Evolutionary conservation across 2,888 invertebrate species (phyloP).

Genomic region (Chrysina gloriosa): DNA sequence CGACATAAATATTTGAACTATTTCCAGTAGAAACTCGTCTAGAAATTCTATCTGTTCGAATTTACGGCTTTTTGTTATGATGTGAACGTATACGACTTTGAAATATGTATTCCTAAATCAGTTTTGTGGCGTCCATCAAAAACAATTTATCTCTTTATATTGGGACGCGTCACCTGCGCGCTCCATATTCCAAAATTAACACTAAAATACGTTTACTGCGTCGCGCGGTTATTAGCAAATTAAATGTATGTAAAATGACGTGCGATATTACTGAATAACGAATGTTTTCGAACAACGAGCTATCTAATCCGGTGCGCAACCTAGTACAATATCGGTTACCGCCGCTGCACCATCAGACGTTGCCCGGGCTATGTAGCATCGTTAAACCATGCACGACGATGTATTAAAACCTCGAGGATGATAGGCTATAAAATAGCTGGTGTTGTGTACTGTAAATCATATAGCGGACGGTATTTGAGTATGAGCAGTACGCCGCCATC

Average conservation of each 20-base stretch:
- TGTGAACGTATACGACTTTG: too few species aligned
- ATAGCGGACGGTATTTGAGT: constrained; percentile 51
- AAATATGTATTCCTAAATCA: not conserved
- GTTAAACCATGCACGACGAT: constrained; percentile 59
- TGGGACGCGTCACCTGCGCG: constrained; percentile 10
- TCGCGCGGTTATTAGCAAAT: constrained; percentile 31
- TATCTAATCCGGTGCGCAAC: constrained; percentile 15
- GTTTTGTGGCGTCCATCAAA: constrained; percentile 1
- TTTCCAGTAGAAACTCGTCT: too few species aligned
- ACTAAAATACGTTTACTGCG: constrained; percentile 26
- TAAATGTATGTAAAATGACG: constrained; percentile 36
- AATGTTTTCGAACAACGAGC: constrained; percentile 18
- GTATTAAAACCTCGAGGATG: constrained; percentile 58
- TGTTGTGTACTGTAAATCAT: constrained; percentile 58
- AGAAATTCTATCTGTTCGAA: too few species aligned
- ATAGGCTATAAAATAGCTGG: constrained; percentile 57
- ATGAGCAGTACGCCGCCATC: constrained; percentile 50
- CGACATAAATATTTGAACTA: too few species aligned
- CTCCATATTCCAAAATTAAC: constrained; percentile 33
- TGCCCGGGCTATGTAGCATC: constrained; percentile 45
- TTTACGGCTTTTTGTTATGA: too few species aligned
- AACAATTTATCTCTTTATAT: constrained; percentile 30
- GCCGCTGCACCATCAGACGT: constrained; percentile 40
- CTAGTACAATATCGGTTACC: constrained; percentile 26
- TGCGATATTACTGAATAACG: constrained; percentile 25